phyloP scores from a whole-genome alignment of 2,797 vertebrate species.

The Brotula barbata region DNA sequence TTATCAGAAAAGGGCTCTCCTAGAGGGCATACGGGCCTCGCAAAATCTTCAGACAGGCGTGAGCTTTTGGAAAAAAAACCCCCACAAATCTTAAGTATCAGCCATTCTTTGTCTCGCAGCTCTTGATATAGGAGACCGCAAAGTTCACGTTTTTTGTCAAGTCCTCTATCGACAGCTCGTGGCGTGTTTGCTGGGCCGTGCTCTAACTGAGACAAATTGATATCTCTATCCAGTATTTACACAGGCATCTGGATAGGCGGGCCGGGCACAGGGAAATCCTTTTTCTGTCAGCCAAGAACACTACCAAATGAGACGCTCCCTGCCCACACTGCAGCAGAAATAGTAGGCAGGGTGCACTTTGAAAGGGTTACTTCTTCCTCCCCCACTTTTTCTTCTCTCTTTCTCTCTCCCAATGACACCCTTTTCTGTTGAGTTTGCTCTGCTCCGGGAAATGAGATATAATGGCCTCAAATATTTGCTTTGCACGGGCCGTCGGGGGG shows the following conservation, averaged over 20 bases:
- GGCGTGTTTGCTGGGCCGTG: conserved; percentile 64
- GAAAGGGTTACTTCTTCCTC: conserved; percentile 67
- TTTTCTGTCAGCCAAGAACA: conserved; percentile 69
- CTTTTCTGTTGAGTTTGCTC: conserved; percentile 66
- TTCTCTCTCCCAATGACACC: conserved; percentile 54
- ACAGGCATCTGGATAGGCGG: conserved; percentile 67
- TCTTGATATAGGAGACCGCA: conserved; percentile 63
- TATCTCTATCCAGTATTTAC: conserved; percentile 78
- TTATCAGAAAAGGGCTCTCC: conserved; percentile 8
- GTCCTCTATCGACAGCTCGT: conserved; percentile 69
- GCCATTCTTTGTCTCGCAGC: conserved; percentile 53
- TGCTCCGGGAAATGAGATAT: conserved; percentile 67
- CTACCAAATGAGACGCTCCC: conserved; percentile 80
- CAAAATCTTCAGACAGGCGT: conserved; percentile 8
- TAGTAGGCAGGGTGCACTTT: conserved; percentile 73
- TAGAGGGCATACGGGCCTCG: conserved; percentile 24
- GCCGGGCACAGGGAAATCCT: conserved; percentile 71
- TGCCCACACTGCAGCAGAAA: conserved; percentile 79
- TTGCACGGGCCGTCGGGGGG: conserved; percentile 50
- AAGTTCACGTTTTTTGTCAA: conserved; percentile 48
- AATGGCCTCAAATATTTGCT: conserved; percentile 78
- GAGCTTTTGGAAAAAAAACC: conserved; percentile 19
- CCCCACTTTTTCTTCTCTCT: conserved; percentile 58
- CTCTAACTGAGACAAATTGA: conserved; percentile 68
- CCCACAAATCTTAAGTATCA: conserved; percentile 26